A percentile compares a stretch with the other conserved stretches of the same genome.
Conservation (phyloP, 1,140 invertebrate species). For the Mizuhopecten yessoensis region DNA sequence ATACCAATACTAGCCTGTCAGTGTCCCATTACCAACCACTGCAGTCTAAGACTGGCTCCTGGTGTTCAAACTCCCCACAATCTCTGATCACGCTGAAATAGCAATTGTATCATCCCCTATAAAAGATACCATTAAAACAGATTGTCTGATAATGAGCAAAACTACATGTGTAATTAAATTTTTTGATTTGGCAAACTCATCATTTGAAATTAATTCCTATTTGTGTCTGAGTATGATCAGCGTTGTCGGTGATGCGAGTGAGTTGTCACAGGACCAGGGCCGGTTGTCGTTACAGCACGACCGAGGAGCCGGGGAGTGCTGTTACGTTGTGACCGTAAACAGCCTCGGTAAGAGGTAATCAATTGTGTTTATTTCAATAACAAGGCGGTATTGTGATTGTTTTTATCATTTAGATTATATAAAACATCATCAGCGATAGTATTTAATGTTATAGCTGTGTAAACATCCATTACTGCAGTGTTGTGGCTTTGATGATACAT, state of each 20-base stretch:
- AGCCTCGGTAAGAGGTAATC: background rate
- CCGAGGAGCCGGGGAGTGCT: no score
- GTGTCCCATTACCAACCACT: background rate
- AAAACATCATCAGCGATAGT: background rate
- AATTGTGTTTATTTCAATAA: slow-evolving; percentile 40
- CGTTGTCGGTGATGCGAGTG: background rate
- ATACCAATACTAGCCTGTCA: background rate
- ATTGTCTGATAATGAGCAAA: slow-evolving; percentile 30
- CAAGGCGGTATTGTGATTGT: slow-evolving; percentile 33
- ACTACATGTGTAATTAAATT: slow-evolving; percentile 36
- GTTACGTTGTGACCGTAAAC: slow-evolving; percentile 12
- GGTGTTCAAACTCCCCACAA: background rate
- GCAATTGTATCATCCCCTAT: background rate
- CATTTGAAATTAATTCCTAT: slow-evolving; percentile 14
- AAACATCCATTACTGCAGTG: background rate
- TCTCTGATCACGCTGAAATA: background rate
- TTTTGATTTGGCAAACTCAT: slow-evolving; percentile 14
- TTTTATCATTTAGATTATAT: slow-evolving; percentile 40
- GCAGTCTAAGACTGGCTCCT: no score
- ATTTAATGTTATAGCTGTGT: background rate
- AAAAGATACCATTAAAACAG: background rate
- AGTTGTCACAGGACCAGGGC: background rate
- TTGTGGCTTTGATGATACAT: background rate
- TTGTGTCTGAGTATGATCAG: background rate
- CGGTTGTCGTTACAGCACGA: background rate